These are phyloP conservation scores for Orthosia gothica DNA, from an alignment of 2,888 invertebrate species.

Conservation along the genomic window DNA sequence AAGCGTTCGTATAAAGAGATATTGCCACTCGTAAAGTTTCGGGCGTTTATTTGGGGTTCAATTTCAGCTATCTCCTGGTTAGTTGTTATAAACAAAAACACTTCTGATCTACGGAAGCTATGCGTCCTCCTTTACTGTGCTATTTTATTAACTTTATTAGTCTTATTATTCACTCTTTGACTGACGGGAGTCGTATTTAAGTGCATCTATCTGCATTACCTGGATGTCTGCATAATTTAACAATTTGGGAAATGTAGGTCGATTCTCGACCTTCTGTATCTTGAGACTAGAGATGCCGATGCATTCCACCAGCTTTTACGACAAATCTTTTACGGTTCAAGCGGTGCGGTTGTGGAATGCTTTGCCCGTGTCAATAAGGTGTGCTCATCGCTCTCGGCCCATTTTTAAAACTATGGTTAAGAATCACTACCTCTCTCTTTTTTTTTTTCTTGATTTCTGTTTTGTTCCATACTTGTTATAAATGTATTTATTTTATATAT, in stretches of 20 bases:
- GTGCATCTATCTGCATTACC: not conserved
- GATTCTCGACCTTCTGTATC: no score
- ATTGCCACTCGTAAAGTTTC: slow-evolving; percentile 20
- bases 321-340: no score
- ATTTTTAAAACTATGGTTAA: no score
- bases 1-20: slow-evolving; percentile 9
- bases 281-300: no score
- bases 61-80: slow-evolving; percentile 30
- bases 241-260: not conserved
- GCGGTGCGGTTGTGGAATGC: no score
- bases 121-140: slow-evolving; percentile 20
- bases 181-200: not conserved
- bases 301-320: no score
- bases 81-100: slow-evolving; percentile 32
- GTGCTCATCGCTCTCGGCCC: no score
- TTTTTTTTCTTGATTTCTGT: no score
- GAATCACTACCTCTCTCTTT: no score
- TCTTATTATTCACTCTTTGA: slow-evolving; percentile 8
- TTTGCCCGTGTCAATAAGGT: no score
- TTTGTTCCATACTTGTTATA: no score
- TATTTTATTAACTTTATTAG: slow-evolving; percentile 16
- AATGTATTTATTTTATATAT: no score
- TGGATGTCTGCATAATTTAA: not conserved
- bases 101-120: slow-evolving; percentile 8
- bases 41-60: slow-evolving; percentile 33